Base-by-base conservation (phyloP, 2,888 invertebrate species). In the Chymomyza fuscimana region DNA sequence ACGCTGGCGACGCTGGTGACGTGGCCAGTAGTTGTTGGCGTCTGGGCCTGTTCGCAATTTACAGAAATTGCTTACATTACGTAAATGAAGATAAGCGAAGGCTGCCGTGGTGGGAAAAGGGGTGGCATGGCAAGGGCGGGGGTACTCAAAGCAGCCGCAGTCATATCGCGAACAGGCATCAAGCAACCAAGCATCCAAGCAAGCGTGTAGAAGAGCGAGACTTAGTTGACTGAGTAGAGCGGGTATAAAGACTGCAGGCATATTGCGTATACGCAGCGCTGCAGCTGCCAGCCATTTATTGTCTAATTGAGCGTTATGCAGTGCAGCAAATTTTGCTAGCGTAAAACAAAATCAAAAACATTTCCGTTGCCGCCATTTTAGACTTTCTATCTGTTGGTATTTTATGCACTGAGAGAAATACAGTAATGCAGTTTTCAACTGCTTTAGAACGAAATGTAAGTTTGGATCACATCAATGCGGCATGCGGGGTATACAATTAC, bases 61-160 rank as follows among this genome's bases (percentile, higher is more conserved):
- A 74, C 87, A 78, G 85, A 84, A 84, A 84, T 84, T 84, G 87
- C 83, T 84, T 84, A 80, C 83, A 87, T 84, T 85, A 87, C 86
- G 83, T 87, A 84, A 84, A 84, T 84, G 83, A 84, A 87, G 87
- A 86, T 82, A 79, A 72, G 62, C 54, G 65, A 56, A 22, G 22
- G 54, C 29, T 15, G n/a, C 40, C 25, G 12, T 36, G n/a, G 29
- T 22, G 16, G 54, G 9, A 1, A 10, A 54, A 54, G 54, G 19
- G 54, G 22, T 22, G 22, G 10, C 54, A 22, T 16, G 3, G 54
- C 10, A 15, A 10, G 7, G 19, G 54, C 65, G 63, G 67, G 54
- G 64, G 68, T 52, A 25, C 32, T 54, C 54, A 46, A 46, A 46
- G 6, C 16, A 19, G 54, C 60, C 36, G 60, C 60, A 60, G 51